Base-by-base conservation (phyloP, 2,797 vertebrate genomes). In the Sebastes glaucus region DNA sequence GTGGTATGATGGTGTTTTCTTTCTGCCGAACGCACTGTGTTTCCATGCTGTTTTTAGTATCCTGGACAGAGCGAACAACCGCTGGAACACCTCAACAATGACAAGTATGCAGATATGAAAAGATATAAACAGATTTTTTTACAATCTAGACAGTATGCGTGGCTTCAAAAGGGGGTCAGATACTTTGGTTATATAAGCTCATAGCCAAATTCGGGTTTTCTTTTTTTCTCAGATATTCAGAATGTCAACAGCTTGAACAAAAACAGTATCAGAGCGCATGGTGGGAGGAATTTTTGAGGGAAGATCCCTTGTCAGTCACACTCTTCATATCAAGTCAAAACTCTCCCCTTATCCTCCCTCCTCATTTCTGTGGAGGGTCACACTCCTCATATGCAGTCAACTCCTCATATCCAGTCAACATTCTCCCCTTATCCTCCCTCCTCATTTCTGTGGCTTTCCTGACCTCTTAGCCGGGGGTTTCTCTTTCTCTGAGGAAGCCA, bases 1-100 rank as follows among this genome's bases (percentile, higher is more conserved):
- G 85, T 86, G 90, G 89, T 90, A 87, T 89, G 89, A 87, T 89
- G 87, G 83, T 88, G 82, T 93, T 94, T 91, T 93, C 88, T 92
- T 84, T 90, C 77, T 78, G 82, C 76, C 81, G 74, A 86, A 80
- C 52, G 14, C 75, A 72, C 82, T 83, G 76, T 83, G 78, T 91
- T 89, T 93, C 88, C 92, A 89, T 74, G 57, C 80, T 87, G 71
- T 70, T 85, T 86, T 93, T 83, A 85, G 68, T 71, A 59, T 88
- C 70, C 71, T 92, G 88, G 86, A 90, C 62, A 33, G 77, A 83
- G 80, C 49, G 75, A 92, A 81, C 75, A 87, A 87, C 87, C 70
- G 46, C 84, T 92, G 90, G 85, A 93, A 87, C 79, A 89, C 86
- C 88, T 91, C 86, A 89, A 74, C 77, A 80, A 91, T 81, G 84